These are phyloP conservation scores for Sitta carolinensis DNA, from an alignment of 2,797 vertebrate species.

Conservation along the genomic window DNA sequence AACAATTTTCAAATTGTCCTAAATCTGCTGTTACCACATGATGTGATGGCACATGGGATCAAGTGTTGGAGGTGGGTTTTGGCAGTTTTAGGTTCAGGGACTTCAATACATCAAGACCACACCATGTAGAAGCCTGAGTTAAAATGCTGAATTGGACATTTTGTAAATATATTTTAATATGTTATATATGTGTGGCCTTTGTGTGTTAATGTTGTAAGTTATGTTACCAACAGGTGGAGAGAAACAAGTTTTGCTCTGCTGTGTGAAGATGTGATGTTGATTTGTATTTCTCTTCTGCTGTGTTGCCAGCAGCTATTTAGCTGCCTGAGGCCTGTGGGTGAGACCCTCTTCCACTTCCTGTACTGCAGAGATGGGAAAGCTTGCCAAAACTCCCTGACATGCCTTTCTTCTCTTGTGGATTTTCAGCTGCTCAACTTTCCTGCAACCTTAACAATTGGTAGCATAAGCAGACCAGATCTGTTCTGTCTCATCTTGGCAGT, in stretches of 20 bases:
- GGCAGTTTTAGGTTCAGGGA: neutral
- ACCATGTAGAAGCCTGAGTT: fast-evolving
- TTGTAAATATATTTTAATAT: neutral
- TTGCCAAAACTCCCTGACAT: neutral
- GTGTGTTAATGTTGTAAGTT: neutral
- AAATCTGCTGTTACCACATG: neutral
- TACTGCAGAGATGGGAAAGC: neutral
- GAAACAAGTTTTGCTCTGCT: neutral
- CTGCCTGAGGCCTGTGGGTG: neutral
- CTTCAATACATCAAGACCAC: neutral
- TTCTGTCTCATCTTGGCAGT: neutral
- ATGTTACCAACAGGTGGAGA: neutral
- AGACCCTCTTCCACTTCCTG: neutral
- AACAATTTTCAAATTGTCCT: neutral
- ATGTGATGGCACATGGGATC: neutral
- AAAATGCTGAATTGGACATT: neutral
- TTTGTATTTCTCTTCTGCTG: neutral
- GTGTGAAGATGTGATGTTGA: neutral
- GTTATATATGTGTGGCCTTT: neutral
- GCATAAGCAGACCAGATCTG: neutral
- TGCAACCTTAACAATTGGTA: neutral
- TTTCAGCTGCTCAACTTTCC: neutral
- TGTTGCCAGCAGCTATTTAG: neutral
- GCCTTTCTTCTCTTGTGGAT: neutral
- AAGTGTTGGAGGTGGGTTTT: neutral